Percentiles rank a stretch among this genome's conserved stretches.
phyloP scores from a whole-genome alignment of 1,140 invertebrate species.

The Luehdorfia chinensis region DNA sequence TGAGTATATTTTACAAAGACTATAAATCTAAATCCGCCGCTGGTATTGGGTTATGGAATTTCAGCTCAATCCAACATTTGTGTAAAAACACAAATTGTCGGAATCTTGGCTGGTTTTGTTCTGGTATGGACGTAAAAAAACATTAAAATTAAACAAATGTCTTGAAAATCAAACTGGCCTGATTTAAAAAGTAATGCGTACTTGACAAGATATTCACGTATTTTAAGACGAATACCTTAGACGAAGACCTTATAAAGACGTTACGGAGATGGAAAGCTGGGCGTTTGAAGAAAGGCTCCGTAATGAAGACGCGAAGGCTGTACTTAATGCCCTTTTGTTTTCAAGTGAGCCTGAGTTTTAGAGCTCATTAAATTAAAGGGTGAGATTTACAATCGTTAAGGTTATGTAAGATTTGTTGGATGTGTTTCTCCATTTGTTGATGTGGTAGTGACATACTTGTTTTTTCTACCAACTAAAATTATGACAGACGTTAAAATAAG shows the following conservation, averaged over 20 bases:
- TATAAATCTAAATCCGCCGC: too few relatives aligned
- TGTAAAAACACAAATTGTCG: too few relatives aligned
- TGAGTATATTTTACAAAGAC: too few relatives aligned
- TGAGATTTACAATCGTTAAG: slow-evolving; percentile 53
- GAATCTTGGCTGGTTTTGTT: too few relatives aligned
- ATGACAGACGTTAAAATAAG: too few relatives aligned
- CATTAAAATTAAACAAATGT: too few relatives aligned
- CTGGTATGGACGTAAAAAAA: too few relatives aligned
- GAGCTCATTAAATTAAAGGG: slow-evolving; percentile 67
- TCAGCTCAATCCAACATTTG: too few relatives aligned
- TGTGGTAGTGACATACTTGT: slow-evolving; percentile 29
- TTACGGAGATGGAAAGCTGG: slow-evolving; percentile 10
- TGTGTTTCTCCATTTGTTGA: slow-evolving; percentile 28
- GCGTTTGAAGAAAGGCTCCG: slow-evolving; percentile 27
- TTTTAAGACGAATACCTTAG: slow-evolving; percentile 1
- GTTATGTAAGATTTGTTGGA: slow-evolving; percentile 37
- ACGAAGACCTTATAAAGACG: slow-evolving; percentile 3
- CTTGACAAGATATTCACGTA: background rate
- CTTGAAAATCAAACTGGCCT: background rate
- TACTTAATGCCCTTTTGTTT: slow-evolving; percentile 54
- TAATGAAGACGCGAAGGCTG: slow-evolving; percentile 42
- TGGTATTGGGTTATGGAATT: too few relatives aligned
- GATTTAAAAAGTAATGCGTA: background rate
- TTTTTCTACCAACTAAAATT: slow-evolving; percentile 20
- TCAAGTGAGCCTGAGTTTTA: slow-evolving; percentile 56